These are phyloP conservation scores for Florisuga fusca DNA, from an alignment of 2,797 vertebrate genomes.

Conservation along the genomic window DNA sequence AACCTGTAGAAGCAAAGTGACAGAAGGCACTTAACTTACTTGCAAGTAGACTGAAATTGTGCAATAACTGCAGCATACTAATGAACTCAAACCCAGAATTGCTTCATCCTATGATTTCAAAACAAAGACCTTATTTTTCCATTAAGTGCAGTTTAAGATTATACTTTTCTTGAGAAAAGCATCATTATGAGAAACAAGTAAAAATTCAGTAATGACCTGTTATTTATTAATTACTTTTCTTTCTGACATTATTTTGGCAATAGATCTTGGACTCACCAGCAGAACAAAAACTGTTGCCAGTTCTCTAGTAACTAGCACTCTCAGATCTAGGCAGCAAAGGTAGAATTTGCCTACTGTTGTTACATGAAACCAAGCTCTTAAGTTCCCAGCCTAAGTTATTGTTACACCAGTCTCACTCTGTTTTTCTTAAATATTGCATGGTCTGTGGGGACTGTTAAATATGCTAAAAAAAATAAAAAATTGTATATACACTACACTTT, in stretches of 20 bases:
- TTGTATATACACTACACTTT: background rate
- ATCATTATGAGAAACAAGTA: background rate
- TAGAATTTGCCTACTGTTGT: background rate
- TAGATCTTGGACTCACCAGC: background rate
- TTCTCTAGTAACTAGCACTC: background rate
- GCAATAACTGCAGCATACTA: conserved; percentile 34
- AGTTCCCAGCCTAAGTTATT: background rate
- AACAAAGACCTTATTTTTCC: conserved; percentile 31
- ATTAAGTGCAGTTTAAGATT: conserved; percentile 17
- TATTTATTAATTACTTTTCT: conserved; percentile 1
- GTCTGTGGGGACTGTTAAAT: background rate
- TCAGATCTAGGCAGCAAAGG: background rate
- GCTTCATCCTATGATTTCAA: conserved; percentile 65
- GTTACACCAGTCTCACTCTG: background rate
- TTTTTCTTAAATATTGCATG: conserved; percentile 14
- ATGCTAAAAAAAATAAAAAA: background rate
- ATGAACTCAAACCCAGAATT: conserved; percentile 48
- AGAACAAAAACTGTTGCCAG: background rate
- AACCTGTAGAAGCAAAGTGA: background rate
- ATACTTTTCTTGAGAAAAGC: conserved; percentile 25
- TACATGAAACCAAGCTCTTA: conserved; percentile 15
- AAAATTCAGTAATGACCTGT: conserved; percentile 24
- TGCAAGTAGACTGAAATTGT: conserved; percentile 42
- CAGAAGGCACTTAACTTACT: conserved; percentile 29
- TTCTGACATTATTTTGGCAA: conserved; percentile 5